Conservation (phyloP, 1,140 invertebrate species). For the Coptotermes formosanus region DNA sequence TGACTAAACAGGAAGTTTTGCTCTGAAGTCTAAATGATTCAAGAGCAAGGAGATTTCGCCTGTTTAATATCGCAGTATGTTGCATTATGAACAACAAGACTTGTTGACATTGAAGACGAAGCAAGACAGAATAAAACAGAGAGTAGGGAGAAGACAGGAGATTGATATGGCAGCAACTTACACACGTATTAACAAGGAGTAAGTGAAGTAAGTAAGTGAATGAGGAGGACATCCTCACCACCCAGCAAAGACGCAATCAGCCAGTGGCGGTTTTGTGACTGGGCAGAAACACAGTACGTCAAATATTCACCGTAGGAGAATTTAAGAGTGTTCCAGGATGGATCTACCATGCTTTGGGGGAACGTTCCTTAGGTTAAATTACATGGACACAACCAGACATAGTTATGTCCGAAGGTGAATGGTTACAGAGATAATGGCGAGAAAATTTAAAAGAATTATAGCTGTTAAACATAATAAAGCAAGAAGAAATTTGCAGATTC, state of each 20-base stretch:
- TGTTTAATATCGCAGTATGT: not conserved
- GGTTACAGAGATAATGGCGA: too few relatives aligned
- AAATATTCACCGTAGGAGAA: too few relatives aligned
- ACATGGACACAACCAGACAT: too few relatives aligned
- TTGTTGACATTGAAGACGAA: not conserved
- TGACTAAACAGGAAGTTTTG: not conserved
- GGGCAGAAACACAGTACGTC: too few relatives aligned
- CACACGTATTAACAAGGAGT: conserved; percentile 12
- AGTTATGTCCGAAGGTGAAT: too few relatives aligned
- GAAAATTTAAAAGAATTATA: too few relatives aligned
- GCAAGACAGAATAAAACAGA: not conserved
- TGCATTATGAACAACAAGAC: not conserved
- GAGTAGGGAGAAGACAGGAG: not conserved
- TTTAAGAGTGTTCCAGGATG: too few relatives aligned
- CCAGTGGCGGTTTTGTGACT: not conserved
- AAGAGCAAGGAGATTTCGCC: not conserved
- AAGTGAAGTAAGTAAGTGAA: conserved; percentile 7
- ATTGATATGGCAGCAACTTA: not conserved
- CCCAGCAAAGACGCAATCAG: not conserved
- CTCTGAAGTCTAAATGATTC: not conserved
- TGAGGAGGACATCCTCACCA: not conserved
- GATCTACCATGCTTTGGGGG: too few relatives aligned
- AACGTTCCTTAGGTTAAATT: too few relatives aligned
- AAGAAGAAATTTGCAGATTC: too few relatives aligned
- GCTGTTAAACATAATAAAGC: too few relatives aligned